phyloP scores from a whole-genome alignment of 2,797 vertebrate species.

The Pagetopsis macropterus region DNA sequence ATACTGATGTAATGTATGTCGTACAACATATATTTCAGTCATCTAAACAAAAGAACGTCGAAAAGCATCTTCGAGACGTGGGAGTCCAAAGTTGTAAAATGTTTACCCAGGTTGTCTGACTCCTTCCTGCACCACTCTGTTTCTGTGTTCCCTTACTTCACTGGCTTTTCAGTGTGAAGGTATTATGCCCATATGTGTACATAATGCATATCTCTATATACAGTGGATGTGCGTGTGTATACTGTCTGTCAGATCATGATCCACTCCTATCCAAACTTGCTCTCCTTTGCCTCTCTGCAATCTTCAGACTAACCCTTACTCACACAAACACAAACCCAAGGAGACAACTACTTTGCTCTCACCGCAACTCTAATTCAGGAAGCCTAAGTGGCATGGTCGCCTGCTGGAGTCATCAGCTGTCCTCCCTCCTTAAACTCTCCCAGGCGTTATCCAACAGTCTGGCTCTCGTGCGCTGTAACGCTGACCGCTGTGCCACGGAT shows the following conservation, averaged over 20 bases:
- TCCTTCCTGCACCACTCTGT: no score
- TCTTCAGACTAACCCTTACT: constrained; percentile 20
- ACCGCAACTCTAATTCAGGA: background rate
- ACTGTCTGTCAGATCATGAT: background rate
- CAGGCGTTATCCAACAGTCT: constrained; percentile 45
- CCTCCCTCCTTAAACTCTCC: constrained; percentile 50
- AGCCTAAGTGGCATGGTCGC: constrained; percentile 49
- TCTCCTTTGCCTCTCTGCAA: constrained; percentile 18
- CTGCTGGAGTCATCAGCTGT: constrained; percentile 60
- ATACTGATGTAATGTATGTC: no score
- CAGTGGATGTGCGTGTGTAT: background rate
- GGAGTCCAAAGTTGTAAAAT: no score
- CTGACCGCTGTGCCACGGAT: constrained; percentile 45
- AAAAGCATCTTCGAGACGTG: no score
- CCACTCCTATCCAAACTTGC: constrained; percentile 14
- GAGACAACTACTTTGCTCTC: constrained; percentile 27
- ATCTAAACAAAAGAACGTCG: no score
- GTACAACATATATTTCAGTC: no score
- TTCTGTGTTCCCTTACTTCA: no score
- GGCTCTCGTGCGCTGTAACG: constrained; percentile 22
- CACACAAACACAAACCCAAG: constrained; percentile 34
- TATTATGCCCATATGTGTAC: background rate
- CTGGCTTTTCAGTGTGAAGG: no score
- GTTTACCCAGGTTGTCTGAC: no score
- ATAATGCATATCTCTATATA: background rate